Conservation (phyloP, 2,797 vertebrate species). For the Austrolebias charrua region DNA sequence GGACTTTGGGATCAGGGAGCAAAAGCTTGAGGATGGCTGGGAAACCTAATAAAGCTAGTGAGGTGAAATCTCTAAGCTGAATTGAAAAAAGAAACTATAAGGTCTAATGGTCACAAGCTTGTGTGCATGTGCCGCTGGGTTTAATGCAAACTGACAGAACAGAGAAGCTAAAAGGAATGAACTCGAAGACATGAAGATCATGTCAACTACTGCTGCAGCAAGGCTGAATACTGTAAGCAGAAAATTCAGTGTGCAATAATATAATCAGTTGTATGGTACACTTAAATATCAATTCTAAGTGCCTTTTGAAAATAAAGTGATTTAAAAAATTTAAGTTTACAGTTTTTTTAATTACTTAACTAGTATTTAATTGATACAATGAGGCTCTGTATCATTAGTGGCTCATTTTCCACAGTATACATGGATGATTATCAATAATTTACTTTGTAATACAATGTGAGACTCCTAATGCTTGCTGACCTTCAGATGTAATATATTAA, state of each 20-base stretch:
- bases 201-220: constrained; percentile 2
- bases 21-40: constrained; percentile 54
- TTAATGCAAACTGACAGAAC: constrained; percentile 45
- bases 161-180: constrained; percentile 30
- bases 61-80: constrained; percentile 53
- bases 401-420: neutral
- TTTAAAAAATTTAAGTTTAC: neutral
- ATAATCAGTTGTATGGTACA: neutral
- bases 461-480: neutral
- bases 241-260: neutral
- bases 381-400: no score
- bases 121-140: constrained; percentile 22
- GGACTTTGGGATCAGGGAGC: constrained; percentile 65
- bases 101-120: constrained; percentile 46
- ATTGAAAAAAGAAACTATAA: constrained; percentile 37
- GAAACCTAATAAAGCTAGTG: constrained; percentile 62
- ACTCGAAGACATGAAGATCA: constrained; percentile 26
- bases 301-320: neutral
- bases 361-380: no score
- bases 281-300: neutral
- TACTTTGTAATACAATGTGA: neutral
- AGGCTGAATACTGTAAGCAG: constrained; percentile 5
- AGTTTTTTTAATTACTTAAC: no score
- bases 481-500: neutral
- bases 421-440: neutral